These are phyloP conservation scores for Patella depressa DNA, from an alignment of 2,888 invertebrate species.

Conservation along the genomic window DNA sequence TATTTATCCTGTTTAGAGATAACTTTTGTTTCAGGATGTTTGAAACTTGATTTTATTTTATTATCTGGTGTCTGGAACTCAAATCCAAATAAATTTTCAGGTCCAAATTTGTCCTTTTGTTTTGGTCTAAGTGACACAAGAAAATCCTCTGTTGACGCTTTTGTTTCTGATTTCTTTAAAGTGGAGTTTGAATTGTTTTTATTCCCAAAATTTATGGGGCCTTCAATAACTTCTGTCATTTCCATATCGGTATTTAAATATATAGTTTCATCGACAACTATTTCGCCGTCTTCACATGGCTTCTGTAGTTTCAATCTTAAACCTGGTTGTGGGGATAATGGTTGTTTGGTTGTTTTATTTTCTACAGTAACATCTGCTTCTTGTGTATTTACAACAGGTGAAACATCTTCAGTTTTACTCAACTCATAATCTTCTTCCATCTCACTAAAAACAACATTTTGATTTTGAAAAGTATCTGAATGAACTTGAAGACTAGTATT, in stretches of 20 bases:
- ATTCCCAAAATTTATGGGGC: not conserved
- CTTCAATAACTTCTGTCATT: not conserved
- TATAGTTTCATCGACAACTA: not conserved
- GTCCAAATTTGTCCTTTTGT: not conserved
- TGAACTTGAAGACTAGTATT: no score
- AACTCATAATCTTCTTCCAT: no score
- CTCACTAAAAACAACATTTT: no score
- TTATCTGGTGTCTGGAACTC: not conserved
- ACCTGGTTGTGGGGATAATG: no score
- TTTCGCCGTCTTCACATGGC: not conserved
- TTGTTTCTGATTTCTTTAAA: not conserved
- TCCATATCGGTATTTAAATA: constrained; percentile 4
- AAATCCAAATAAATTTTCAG: constrained; percentile 1
- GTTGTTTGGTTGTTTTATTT: no score
- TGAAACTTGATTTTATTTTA: not conserved
- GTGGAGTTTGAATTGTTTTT: not conserved
- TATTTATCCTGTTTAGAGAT: not conserved
- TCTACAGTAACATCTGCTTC: no score
- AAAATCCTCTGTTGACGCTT: no score
- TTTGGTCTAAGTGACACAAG: not conserved
- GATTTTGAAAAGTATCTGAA: no score
- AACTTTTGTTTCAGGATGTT: not conserved
- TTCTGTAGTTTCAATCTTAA: no score
- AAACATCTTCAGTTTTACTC: no score
- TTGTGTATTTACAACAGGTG: no score